Percentiles rank a stretch among this genome's conserved stretches.
phyloP scores from a whole-genome alignment of 2,888 invertebrate species.

The Stenchaetothrips biformis region DNA sequence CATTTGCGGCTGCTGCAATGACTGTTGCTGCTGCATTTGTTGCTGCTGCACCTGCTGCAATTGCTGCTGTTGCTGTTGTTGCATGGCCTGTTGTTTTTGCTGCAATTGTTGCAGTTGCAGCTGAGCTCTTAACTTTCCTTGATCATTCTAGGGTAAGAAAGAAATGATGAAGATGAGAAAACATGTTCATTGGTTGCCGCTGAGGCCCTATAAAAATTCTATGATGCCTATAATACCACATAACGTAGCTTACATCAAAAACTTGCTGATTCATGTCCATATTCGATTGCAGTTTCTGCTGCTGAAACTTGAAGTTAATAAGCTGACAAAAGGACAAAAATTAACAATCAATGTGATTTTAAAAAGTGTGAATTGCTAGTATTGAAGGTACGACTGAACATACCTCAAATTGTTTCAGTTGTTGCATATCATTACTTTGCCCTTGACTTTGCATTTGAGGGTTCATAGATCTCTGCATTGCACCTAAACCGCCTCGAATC shows the following conservation, averaged over 20 bases:
- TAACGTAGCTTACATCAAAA: background rate
- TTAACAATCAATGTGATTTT: no score
- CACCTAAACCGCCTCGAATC: background rate
- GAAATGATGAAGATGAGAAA: background rate
- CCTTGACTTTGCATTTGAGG: constrained; percentile 3
- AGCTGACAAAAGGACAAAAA: background rate
- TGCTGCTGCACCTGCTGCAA: background rate
- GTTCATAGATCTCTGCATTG: background rate
- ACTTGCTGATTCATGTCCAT: background rate
- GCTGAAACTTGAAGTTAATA: background rate
- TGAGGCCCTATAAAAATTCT: no score
- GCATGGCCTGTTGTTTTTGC: background rate
- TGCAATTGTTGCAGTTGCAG: background rate
- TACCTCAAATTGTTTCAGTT: background rate
- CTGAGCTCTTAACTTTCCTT: constrained; percentile 7
- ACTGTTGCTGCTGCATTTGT: background rate
- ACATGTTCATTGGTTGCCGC: background rate
- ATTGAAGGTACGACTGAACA: no score
- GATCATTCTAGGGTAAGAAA: background rate
- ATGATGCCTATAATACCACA: background rate
- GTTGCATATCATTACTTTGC: background rate
- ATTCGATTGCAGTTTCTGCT: background rate
- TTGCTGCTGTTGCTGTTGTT: background rate
- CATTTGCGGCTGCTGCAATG: background rate
- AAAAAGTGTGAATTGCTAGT: no score